Base-by-base conservation (phyloP, 2,888 invertebrate species). In the Dicyrtomina minuta region DNA sequence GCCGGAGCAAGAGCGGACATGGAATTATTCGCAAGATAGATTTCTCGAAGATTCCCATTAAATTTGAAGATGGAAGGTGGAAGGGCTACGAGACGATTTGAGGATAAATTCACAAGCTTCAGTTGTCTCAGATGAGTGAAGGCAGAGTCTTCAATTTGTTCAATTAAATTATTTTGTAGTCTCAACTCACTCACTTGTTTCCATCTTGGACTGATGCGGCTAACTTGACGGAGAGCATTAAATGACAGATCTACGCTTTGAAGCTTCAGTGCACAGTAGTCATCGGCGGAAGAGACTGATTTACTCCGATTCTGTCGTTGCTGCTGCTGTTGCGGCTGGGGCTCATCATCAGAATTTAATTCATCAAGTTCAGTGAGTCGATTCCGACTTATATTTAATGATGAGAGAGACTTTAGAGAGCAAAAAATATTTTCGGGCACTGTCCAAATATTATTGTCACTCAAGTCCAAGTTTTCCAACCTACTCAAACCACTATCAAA, bases 391-490 rank as follows among this genome's bases (percentile, higher is more conserved):
- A 94, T 88, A 81, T 95, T 95, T 77, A 95, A 84, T 74, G 87
- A 86, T 71, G 90, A 88, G 78, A 93, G 84, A 81, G 90, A 91
- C 55, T 88, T 89, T 77, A 93, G 82, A 1, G 91, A 88, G 81
- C 93, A 93, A 83, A 93, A 93, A 75, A 92, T 85, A 80, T 89
- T 89, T 80, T 91, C 90, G 27, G 92, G 92, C 81, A 93, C 87
- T 68, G 90, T 90, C 91, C 91, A 92, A 81, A 94, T 91, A 82
- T 93, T 93, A 82, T 93, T 93, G 80, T 88, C 89, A 80, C 92
- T 93, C 76, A 94, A 84, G 81, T 93, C 93, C 75, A 93, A 85
- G 78, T 89, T 86, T 83, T 93, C 92, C 79, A 93, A 85, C 81
- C 91, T 90, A 73, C 88, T 86, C 22, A 78, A 75, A 70, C 90